Conservation (phyloP, 1,140 invertebrate species). For the Apolygus lucorum region DNA sequence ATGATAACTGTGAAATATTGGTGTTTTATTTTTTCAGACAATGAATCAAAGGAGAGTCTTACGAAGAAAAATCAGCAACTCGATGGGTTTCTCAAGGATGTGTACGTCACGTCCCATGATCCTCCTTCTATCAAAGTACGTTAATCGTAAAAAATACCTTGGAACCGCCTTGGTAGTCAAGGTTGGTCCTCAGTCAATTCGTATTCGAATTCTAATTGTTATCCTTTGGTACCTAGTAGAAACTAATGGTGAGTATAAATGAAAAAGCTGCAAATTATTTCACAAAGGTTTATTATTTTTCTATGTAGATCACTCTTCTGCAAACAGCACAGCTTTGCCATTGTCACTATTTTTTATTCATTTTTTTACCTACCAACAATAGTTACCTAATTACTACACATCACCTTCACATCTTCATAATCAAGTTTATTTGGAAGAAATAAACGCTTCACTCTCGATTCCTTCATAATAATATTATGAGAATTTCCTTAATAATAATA, state of each 20-base stretch:
- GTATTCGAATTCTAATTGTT: not conserved
- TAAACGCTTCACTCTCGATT: too few relatives aligned
- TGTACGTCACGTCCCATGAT: not conserved
- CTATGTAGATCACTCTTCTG: too few relatives aligned
- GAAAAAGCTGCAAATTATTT: too few relatives aligned
- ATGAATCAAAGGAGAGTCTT: not conserved
- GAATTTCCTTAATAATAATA: too few relatives aligned
- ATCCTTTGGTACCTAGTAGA: not conserved
- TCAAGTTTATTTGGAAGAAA: too few relatives aligned
- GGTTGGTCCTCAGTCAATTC: not conserved
- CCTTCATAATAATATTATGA: too few relatives aligned
- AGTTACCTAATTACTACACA: too few relatives aligned
- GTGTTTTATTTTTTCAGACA: not conserved
- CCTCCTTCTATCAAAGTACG: not conserved
- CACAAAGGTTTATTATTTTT: too few relatives aligned
- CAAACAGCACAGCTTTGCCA: not conserved
- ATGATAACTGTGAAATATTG: not conserved
- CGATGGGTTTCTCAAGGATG: not conserved
- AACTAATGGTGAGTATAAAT: not conserved
- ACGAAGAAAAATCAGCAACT: not conserved
- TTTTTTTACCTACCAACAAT: not conserved
- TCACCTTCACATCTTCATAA: too few relatives aligned
- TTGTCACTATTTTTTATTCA: not conserved
- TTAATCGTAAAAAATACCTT: too few relatives aligned
- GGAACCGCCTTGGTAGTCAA: too few relatives aligned